Evolutionary conservation across 1,140 invertebrate genomes (phyloP).

Genomic region (Batillaria attramentaria): DNA sequence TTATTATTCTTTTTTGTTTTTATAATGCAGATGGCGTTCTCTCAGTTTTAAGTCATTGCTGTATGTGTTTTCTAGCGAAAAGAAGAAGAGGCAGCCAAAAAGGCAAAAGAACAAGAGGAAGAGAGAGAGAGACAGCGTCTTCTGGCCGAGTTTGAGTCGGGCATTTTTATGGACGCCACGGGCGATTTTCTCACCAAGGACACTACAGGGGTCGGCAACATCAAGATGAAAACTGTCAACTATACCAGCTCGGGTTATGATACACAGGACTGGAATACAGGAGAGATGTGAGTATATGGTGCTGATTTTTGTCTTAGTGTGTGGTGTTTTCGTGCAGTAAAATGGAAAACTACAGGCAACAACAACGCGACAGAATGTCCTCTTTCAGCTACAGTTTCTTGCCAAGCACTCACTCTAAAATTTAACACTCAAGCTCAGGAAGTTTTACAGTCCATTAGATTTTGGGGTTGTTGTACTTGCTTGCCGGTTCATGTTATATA

Average conservation of each 20-base stretch:
- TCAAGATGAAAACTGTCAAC: not conserved
- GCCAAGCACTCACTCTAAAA: too few relatives aligned
- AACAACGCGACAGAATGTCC: too few relatives aligned
- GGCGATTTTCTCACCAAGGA: not conserved
- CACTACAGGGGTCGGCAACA: constrained; percentile 5
- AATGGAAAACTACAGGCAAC: too few relatives aligned
- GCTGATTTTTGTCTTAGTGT: too few relatives aligned
- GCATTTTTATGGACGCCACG: not conserved
- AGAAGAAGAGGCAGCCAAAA: not conserved
- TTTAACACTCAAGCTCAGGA: too few relatives aligned
- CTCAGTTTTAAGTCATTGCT: not conserved
- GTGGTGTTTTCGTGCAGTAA: too few relatives aligned
- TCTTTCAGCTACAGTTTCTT: too few relatives aligned
- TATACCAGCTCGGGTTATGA: not conserved
- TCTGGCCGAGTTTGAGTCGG: not conserved
- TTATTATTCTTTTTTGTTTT: not conserved
- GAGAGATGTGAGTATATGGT: too few relatives aligned
- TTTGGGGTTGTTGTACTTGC: too few relatives aligned
- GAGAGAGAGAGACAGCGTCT: constrained; percentile 6
- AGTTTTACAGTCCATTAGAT: too few relatives aligned
- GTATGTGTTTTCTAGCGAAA: not conserved
- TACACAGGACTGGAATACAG: too few relatives aligned
- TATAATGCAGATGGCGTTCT: not conserved
- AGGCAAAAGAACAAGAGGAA: constrained; percentile 9
- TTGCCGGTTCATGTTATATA: too few relatives aligned